These are phyloP conservation scores for Eumerus sabulonum DNA, from an alignment of 2,888 invertebrate species.

Conservation along the genomic window DNA sequence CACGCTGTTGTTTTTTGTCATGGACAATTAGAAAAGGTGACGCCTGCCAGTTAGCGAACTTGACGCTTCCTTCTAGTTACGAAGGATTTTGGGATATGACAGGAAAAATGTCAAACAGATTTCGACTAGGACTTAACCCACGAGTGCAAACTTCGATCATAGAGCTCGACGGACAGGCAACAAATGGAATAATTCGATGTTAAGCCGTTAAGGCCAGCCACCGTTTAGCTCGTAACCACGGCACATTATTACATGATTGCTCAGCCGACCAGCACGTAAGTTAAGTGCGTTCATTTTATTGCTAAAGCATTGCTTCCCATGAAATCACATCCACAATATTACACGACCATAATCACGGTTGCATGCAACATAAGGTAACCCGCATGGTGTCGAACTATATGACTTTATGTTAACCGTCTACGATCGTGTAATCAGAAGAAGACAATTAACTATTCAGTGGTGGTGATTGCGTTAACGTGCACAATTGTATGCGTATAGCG, in stretches of 20 bases:
- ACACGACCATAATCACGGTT: constrained; percentile 13
- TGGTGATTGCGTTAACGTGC: constrained; percentile 44
- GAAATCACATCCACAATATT: constrained; percentile 30
- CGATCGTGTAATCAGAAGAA: constrained; percentile 34
- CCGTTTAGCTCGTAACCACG: constrained; percentile 23
- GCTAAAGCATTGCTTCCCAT: constrained; percentile 39
- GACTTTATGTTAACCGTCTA: constrained; percentile 3
- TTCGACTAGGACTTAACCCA: too few species aligned
- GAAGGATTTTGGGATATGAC: too few species aligned
- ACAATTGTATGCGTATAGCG: constrained; percentile 34
- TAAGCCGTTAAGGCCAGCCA: constrained; percentile 13
- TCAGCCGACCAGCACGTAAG: constrained; percentile 32
- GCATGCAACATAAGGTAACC: constrained; percentile 7
- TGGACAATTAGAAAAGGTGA: too few species aligned
- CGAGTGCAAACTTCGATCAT: too few species aligned
- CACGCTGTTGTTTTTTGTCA: too few species aligned
- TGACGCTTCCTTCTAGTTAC: too few species aligned
- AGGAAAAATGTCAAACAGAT: too few species aligned
- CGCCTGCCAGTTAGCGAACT: too few species aligned
- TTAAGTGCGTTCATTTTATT: constrained; percentile 37
- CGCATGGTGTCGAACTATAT: not conserved
- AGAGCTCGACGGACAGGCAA: too few species aligned
- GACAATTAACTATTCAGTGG: constrained; percentile 61
- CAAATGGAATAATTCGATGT: not conserved
- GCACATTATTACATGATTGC: constrained; percentile 41